phyloP scores from a whole-genome alignment of 2,888 invertebrate species.

The Mactromeris polynyma region DNA sequence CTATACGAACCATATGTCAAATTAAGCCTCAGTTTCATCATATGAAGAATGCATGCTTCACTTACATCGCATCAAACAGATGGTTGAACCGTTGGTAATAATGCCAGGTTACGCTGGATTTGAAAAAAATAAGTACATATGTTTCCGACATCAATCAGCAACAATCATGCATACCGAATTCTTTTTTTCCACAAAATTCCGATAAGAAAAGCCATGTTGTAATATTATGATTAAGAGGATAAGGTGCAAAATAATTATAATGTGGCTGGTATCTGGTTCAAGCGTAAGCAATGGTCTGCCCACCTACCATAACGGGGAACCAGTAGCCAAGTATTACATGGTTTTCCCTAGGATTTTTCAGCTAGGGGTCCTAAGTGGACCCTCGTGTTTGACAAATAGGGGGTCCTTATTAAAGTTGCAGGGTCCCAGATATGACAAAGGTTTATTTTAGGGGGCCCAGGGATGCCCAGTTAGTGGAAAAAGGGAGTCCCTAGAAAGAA shows the following conservation, averaged over 20 bases:
- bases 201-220: neutral
- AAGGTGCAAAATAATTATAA: neutral
- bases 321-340: too few species aligned
- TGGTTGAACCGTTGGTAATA: neutral
- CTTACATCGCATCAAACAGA: neutral
- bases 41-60: neutral
- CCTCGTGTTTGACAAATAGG: too few species aligned
- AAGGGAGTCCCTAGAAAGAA: too few species aligned
- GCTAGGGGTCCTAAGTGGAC: too few species aligned
- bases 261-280: neutral
- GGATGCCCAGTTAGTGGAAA: too few species aligned
- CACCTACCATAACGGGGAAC: neutral
- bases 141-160: neutral
- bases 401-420: too few species aligned
- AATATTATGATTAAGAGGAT: neutral
- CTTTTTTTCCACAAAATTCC: neutral
- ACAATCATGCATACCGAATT: neutral
- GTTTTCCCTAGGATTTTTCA: too few species aligned
- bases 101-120: neutral
- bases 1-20: neutral
- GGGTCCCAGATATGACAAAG: too few species aligned
- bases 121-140: neutral
- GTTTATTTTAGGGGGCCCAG: too few species aligned
- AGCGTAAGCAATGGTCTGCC: neutral
- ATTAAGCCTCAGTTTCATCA: neutral